Percentiles rank a stretch among this genome's conserved stretches.
phyloP scores from a whole-genome alignment of 1,140 invertebrate genomes.

The Metaphire vulgaris region DNA sequence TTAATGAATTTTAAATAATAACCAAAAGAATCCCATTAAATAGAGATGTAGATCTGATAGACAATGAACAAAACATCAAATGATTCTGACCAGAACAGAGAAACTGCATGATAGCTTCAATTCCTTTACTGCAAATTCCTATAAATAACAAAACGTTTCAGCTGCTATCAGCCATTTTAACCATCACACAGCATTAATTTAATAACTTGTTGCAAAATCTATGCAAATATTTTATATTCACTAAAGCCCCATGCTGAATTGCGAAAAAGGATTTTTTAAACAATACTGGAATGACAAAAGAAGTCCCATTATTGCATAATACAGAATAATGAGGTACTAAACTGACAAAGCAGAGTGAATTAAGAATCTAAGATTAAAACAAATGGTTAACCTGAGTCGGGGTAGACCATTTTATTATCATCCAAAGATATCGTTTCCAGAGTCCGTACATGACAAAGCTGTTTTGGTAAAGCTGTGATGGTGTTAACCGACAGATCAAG shows the following conservation, averaged over 20 bases:
- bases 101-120: background rate
- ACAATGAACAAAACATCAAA: too few relatives aligned
- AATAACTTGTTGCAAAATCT: too few relatives aligned
- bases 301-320: background rate
- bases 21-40: too few relatives aligned
- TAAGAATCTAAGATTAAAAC: too few relatives aligned
- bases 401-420: background rate
- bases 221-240: too few relatives aligned
- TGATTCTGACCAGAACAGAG: background rate
- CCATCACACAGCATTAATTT: too few relatives aligned
- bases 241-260: too few relatives aligned
- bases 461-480: background rate
- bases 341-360: background rate
- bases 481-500: background rate
- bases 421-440: background rate
- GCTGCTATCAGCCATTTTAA: too few relatives aligned
- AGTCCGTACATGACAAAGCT: background rate
- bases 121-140: background rate
- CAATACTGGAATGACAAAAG: too few relatives aligned
- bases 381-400: background rate
- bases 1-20: too few relatives aligned
- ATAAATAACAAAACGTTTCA: background rate
- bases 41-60: too few relatives aligned
- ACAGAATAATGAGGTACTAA: background rate
- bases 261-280: too few relatives aligned